Conservation (phyloP, 2,113 vertebrate genomes). For the Uropsilus gracilis region DNA sequence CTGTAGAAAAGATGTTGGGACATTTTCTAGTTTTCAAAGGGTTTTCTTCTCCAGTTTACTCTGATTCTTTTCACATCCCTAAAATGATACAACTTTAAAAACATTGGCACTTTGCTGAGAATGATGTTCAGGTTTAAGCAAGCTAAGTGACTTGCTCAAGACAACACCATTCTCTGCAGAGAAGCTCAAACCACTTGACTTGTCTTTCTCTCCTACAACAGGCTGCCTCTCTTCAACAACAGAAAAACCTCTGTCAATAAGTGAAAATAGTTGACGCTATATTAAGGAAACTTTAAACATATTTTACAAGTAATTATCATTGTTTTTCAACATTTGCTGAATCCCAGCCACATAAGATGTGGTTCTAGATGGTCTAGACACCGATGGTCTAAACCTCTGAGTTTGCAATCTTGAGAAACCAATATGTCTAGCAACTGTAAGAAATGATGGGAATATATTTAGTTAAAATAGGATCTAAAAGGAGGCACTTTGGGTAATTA, state of each 20-base stretch:
- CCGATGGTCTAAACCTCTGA: background rate
- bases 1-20: background rate
- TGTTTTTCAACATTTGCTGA: constrained; percentile 41
- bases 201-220: background rate
- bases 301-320: background rate
- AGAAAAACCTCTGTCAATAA: background rate
- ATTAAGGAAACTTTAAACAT: background rate
- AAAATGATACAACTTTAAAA: background rate
- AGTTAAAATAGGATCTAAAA: constrained; percentile 40
- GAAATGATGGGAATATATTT: constrained; percentile 40
- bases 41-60: background rate
- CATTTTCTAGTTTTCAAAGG: background rate
- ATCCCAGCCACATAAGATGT: background rate
- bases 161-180: background rate
- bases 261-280: background rate
- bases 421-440: background rate
- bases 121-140: background rate
- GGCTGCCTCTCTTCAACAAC: background rate
- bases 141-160: background rate
- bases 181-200: background rate
- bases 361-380: background rate
- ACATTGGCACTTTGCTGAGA: background rate
- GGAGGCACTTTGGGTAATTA: constrained; percentile 39
- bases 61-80: background rate
- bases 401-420: background rate